Evolutionary conservation across 2,113 vertebrate genomes (phyloP).

Genomic region (Mirza zaza): DNA sequence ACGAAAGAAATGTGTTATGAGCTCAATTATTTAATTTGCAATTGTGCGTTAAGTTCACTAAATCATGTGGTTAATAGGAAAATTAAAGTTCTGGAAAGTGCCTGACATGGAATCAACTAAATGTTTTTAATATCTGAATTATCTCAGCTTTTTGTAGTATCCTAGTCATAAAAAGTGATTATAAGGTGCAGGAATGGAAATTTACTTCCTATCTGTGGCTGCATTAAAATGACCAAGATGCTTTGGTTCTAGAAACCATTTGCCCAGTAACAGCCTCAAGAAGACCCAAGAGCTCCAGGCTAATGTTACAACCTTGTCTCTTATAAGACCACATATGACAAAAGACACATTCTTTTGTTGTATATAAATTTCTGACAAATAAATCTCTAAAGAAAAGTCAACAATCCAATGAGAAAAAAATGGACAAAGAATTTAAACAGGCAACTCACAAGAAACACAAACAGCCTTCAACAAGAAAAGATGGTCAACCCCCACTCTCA

Average conservation of each 20-base stretch:
- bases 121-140: not conserved
- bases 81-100: not conserved
- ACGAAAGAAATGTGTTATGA: not conserved
- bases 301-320: not conserved
- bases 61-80: not conserved
- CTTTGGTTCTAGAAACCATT: not conserved
- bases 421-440: not conserved
- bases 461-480: not conserved
- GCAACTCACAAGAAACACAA: not conserved
- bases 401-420: not conserved
- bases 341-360: not conserved
- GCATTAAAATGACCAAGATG: not conserved
- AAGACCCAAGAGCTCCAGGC: not conserved
- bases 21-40: slow-evolving; percentile 7
- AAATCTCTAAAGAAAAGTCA: not conserved
- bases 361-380: not conserved
- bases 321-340: not conserved
- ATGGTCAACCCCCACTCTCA: not conserved
- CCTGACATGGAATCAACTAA: not conserved
- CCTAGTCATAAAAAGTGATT: not conserved
- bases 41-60: not conserved
- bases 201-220: not conserved
- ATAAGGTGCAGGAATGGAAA: not conserved
- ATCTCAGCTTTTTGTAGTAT: not conserved
- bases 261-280: not conserved